phyloP scores from a whole-genome alignment of 2,888 invertebrate species.

The Colostygia pectinataria region DNA sequence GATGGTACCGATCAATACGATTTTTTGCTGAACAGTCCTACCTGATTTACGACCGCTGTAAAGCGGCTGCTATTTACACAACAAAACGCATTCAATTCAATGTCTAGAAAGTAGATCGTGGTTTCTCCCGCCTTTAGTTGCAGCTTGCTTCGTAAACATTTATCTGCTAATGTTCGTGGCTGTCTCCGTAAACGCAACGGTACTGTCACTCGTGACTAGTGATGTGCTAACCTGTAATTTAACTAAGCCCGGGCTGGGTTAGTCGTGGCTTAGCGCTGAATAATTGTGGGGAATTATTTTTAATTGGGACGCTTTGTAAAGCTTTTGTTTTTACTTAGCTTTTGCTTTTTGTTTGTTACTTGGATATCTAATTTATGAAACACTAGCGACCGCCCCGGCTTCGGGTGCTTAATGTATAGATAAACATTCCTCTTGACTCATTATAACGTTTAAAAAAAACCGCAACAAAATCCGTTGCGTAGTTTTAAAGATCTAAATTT shows the following conservation, averaged over 20 bases:
- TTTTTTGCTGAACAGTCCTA: too few species aligned
- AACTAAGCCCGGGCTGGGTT: slow-evolving; percentile 9
- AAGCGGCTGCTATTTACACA: too few species aligned
- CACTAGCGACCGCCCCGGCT: too few species aligned
- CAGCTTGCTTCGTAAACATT: slow-evolving; percentile 18
- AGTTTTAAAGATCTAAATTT: too few species aligned
- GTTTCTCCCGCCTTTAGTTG: slow-evolving; percentile 26
- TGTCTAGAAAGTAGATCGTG: slow-evolving; percentile 30
- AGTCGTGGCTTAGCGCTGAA: slow-evolving; percentile 7
- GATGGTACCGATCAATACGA: too few species aligned
- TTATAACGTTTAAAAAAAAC: too few species aligned
- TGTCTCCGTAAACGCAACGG: slow-evolving; percentile 26
- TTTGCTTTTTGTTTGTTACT: too few species aligned
- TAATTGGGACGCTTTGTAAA: slow-evolving; percentile 9
- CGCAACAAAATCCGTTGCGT: too few species aligned
- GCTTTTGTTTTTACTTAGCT: neutral
- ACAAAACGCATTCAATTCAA: slow-evolving; percentile 3
- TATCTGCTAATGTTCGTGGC: slow-evolving; percentile 13
- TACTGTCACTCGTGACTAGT: slow-evolving; percentile 33
- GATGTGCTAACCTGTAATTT: slow-evolving; percentile 29
- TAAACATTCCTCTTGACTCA: too few species aligned
- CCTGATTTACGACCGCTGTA: too few species aligned
- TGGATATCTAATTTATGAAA: too few species aligned
- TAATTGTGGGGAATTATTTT: slow-evolving; percentile 21
- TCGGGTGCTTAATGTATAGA: too few species aligned